phyloP scores from a whole-genome alignment of 2,113 vertebrate genomes.

The Zootoca vivipara region DNA sequence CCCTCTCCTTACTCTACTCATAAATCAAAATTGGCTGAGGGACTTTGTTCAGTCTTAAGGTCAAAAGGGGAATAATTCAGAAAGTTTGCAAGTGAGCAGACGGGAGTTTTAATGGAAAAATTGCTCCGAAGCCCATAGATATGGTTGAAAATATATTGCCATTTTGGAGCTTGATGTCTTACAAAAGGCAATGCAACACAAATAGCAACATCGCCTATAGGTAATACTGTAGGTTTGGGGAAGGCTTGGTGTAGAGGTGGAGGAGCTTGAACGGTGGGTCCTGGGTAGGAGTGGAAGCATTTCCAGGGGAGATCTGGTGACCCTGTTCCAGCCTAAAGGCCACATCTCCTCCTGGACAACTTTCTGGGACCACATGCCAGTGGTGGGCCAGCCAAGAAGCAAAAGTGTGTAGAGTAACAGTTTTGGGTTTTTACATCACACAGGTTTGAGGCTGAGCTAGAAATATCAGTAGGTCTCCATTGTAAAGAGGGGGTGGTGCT shows the following conservation, averaged over 20 bases:
- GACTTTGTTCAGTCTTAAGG: constrained; percentile 11
- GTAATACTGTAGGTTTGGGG: not conserved
- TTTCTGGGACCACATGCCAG: too few relatives aligned
- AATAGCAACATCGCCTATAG: not conserved
- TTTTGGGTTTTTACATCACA: too few relatives aligned
- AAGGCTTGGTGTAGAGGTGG: not conserved
- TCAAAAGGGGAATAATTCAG: constrained; percentile 29
- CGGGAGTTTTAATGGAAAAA: constrained; percentile 10
- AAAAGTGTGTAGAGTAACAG: too few relatives aligned
- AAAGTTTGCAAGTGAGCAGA: not conserved
- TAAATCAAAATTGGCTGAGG: constrained; percentile 16
- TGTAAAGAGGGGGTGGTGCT: too few relatives aligned
- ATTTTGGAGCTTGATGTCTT: not conserved
- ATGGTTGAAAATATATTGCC: not conserved
- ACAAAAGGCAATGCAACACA: not conserved
- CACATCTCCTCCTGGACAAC: too few relatives aligned
- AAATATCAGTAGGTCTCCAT: too few relatives aligned
- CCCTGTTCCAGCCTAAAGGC: too few relatives aligned
- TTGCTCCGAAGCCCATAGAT: not conserved
- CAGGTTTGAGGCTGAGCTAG: too few relatives aligned
- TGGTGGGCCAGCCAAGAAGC: too few relatives aligned
- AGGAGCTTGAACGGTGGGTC: not conserved
- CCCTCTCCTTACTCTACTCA: not conserved
- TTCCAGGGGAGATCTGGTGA: not conserved
- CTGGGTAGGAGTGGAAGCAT: not conserved